phyloP scores from a whole-genome alignment of 2,113 vertebrate species.

The Galbula dea region DNA sequence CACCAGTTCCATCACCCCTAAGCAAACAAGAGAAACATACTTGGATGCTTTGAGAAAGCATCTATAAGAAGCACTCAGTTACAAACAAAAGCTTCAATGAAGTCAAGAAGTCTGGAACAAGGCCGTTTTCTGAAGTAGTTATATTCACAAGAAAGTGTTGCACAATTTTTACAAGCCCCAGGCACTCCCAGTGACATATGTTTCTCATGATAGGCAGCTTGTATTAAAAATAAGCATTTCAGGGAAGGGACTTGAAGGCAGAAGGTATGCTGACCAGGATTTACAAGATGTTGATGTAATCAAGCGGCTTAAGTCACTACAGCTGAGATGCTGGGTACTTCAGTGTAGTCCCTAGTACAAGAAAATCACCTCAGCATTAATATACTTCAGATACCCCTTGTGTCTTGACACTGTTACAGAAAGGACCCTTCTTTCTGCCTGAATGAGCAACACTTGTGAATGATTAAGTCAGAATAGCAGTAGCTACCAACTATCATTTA shows the following conservation, averaged over 20 bases:
- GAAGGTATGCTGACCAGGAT: not conserved
- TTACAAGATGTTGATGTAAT: not conserved
- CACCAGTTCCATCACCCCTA: not conserved
- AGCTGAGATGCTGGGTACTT: not conserved
- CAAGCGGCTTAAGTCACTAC: not conserved
- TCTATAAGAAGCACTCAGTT: not conserved
- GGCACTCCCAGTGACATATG: not conserved
- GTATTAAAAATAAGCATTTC: not conserved
- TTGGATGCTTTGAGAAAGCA: not conserved
- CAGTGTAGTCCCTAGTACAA: not conserved
- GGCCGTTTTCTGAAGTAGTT: not conserved
- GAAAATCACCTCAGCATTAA: not conserved
- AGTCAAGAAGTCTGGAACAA: not conserved
- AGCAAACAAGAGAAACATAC: not conserved
- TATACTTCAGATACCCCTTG: not conserved
- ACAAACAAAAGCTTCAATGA: not conserved
- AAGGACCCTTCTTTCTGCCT: not conserved
- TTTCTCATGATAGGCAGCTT: not conserved
- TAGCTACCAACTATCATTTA: not conserved
- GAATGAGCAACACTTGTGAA: not conserved
- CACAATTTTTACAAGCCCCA: not conserved
- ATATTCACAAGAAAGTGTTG: not conserved
- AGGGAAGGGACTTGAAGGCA: not conserved
- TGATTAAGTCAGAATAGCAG: not conserved
- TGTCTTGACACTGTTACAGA: not conserved